Evolutionary conservation across 2,113 vertebrate genomes (phyloP), one percentile per base, ranked within the genome.

Genomic region (Catharus fuscescens): DNA sequence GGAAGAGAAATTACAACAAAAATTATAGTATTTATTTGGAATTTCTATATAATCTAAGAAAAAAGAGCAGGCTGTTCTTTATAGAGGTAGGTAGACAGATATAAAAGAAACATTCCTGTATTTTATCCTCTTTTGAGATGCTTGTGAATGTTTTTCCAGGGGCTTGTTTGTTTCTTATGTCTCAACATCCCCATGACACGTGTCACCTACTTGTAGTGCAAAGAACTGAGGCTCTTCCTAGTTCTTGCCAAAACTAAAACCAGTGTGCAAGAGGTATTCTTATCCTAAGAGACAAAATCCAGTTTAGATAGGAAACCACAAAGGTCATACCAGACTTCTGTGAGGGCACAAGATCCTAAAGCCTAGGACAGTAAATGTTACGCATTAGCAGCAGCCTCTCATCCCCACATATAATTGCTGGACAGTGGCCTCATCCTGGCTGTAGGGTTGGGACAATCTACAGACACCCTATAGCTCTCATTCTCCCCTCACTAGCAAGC

Each of bases 401-500:
- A 57, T 36, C 14, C 38, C 50, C 56, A 60, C 2, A 12, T 40
- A 18, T 4, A 59, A 74, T 6, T 19, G 12, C 32, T 73, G 45
- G 24, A 66, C 29, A 62, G 24, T 34, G 25, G 29, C 18, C 14
- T 60, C 31, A 76, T 50, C 32, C 26, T n/a, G 10, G 29, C n/a
- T 34, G 36, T 24, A 47, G 26, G 26, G 5, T 4, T 64, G 53
- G 32, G 29, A 86, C 1, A 3, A 47, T 32, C 36, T 61, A 12
- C 0, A 2, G 19, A 17, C 1, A 6, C 13, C 8, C 36, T n/a
- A 15, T 1, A 66, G 19, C 25, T 17, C 31, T 72, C 40, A 36
- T 31, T 38, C 8, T 52, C 6, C 18, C 17, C 24, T 18, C 5
- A n/a, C 67, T 69, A 54, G 10, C 67, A 32, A 81, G 16, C 32